phyloP scores from a whole-genome alignment of 2,888 invertebrate species.

The Microctonus aethiopoides region DNA sequence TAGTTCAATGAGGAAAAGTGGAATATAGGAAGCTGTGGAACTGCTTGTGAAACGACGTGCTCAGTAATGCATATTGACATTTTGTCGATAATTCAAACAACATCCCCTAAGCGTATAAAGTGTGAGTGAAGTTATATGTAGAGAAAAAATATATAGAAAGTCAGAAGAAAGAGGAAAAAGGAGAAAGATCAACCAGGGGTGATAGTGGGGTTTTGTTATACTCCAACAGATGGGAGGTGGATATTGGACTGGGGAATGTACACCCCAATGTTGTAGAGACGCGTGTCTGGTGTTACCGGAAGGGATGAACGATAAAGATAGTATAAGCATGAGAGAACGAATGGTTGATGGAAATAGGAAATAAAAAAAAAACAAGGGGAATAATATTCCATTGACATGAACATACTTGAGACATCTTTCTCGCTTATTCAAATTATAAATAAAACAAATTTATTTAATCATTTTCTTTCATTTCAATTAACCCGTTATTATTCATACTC shows the following conservation, averaged over 20 bases:
- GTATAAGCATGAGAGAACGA: constrained; percentile 11
- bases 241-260: constrained; percentile 23
- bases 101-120: constrained; percentile 34
- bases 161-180: too few species aligned
- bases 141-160: not conserved
- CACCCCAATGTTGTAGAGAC: constrained; percentile 8
- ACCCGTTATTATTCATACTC: not conserved
- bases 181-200: too few species aligned
- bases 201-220: too few species aligned
- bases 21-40: constrained; percentile 28
- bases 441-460: too few species aligned
- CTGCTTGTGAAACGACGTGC: constrained; percentile 40
- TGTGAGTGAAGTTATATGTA: not conserved
- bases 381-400: constrained; percentile 39
- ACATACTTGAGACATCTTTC: constrained; percentile 28
- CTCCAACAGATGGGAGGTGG: not conserved
- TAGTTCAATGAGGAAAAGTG: constrained; percentile 26
- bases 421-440: too few species aligned
- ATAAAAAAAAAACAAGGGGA: not conserved
- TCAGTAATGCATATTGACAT: constrained; percentile 60
- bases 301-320: constrained; percentile 20
- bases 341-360: constrained; percentile 14
- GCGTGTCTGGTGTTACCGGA: not conserved
- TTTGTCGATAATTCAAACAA: constrained; percentile 61
- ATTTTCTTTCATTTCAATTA: too few species aligned